Conservation (phyloP, 2,888 invertebrate species). For the Sisyra nigra region DNA sequence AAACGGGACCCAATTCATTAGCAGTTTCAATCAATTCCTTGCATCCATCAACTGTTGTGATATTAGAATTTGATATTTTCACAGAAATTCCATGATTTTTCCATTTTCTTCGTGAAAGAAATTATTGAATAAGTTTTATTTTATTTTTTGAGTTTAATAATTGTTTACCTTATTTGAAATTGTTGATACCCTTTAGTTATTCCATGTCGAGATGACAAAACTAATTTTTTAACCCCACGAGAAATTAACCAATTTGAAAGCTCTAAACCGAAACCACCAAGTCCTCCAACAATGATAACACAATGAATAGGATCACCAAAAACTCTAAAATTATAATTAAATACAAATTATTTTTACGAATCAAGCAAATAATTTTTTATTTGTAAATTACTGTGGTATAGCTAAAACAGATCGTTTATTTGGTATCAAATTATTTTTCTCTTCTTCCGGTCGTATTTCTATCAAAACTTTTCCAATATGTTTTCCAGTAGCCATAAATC, state of each 20-base stretch:
- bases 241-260: constrained; percentile 39
- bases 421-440: constrained; percentile 18
- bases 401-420: constrained; percentile 22
- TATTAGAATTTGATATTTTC: constrained; percentile 51
- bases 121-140: no score
- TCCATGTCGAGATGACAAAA: constrained; percentile 40
- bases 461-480: constrained; percentile 37
- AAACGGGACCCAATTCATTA: constrained; percentile 48
- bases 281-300: constrained; percentile 31
- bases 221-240: constrained; percentile 37
- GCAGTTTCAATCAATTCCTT: constrained; percentile 48
- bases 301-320: constrained; percentile 12
- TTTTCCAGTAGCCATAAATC: constrained; percentile 29
- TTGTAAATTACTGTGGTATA: constrained; percentile 23
- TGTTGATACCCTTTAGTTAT: constrained; percentile 39
- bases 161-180: constrained; percentile 7
- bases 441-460: not conserved
- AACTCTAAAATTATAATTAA: not conserved
- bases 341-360: not conserved
- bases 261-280: constrained; percentile 51
- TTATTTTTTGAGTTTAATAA: no score
- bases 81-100: constrained; percentile 41
- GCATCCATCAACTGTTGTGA: constrained; percentile 53
- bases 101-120: no score
- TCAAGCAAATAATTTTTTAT: not conserved